Base-by-base conservation (phyloP, 23 tunicate species). In the Trididemnum clinides region DNA sequence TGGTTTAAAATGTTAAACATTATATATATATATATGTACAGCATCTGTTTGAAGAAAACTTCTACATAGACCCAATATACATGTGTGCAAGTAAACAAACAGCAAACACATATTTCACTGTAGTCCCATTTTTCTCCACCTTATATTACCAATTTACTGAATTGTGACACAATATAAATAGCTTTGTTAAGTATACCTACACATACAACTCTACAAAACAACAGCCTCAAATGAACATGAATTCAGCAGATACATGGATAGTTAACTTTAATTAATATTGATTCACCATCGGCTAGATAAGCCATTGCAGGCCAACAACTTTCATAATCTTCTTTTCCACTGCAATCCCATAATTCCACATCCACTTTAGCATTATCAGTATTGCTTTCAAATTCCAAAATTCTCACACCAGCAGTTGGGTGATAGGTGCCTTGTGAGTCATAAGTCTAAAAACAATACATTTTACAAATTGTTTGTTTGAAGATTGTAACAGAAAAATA, bases 301-400 rank as follows among this genome's bases (percentile, higher is more conserved):
- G 98, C 90, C 88, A 94, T 89, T 20, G 98, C 98, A 2, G 98
- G 98, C 98, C 98, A 94, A 73, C 93, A 89, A 31, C 82, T 64
- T 81, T 94, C 98, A 76, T 64, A 82, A 3, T 94, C 89, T 38
- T 84, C 87, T 25, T 71, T 88, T 62, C 98, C 98, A 81, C 98
- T 77, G 72, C 98, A 94, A 69, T 94, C 98, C 98, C 98, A 94
- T 82, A 94, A 44, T 64, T 94, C 98, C 28, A 94, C 85, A 28
- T 94, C 98, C 0, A 94, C 64, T 28, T 57, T 80, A 0, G 88
- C 51, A 76, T 75, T 89, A 27, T 74, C 76, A 22, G 87, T 80
- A 12, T 34, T 34, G 27, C 49, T 88, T 74, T 97, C 99, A 81
- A 97, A 97, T 80, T 97, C 99, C 58, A 97, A 86, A 33, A 97